These are phyloP conservation scores for Orchestes rusci DNA, from an alignment of 2,888 invertebrate species.

Conservation along the genomic window DNA sequence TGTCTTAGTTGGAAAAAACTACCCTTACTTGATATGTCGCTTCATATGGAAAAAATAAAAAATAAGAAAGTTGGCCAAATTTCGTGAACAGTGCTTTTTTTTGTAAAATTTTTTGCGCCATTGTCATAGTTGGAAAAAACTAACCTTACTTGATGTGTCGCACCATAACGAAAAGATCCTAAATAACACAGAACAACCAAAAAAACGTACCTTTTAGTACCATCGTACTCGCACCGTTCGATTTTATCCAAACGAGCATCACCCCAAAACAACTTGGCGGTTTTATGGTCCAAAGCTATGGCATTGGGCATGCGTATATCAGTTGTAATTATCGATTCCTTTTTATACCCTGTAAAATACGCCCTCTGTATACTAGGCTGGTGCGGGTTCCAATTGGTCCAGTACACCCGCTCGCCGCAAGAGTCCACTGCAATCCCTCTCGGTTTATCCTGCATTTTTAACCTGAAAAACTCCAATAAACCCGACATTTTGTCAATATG, in stretches of 20 bases:
- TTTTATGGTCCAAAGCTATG: conserved; percentile 66
- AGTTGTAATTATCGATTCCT: conserved; percentile 64
- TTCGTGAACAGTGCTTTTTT: background rate
- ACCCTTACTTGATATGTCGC: no score
- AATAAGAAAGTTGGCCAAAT: background rate
- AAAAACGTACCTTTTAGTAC: conserved; percentile 51
- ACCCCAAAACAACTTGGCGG: conserved; percentile 75
- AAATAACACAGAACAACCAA: no score
- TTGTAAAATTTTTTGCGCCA: no score
- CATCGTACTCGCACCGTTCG: conserved; percentile 75
- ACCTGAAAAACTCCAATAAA: conserved; percentile 20
- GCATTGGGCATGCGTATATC: conserved; percentile 85
- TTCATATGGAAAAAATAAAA: no score
- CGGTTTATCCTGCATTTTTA: conserved; percentile 68
- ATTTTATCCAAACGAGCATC: conserved; percentile 81
- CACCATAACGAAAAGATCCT: no score
- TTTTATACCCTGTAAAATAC: conserved; percentile 45
- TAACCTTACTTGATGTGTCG: no score
- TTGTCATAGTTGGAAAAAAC: no score
- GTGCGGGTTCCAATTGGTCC: conserved; percentile 86
- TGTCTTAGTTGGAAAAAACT: no score
- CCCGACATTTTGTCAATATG: background rate
- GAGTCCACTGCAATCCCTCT: conserved; percentile 80
- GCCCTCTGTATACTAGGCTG: conserved; percentile 76
- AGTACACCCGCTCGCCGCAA: conserved; percentile 69